Evolutionary conservation across 1,140 invertebrate genomes (phyloP).

Genomic region (Antheraea pernyi): DNA sequence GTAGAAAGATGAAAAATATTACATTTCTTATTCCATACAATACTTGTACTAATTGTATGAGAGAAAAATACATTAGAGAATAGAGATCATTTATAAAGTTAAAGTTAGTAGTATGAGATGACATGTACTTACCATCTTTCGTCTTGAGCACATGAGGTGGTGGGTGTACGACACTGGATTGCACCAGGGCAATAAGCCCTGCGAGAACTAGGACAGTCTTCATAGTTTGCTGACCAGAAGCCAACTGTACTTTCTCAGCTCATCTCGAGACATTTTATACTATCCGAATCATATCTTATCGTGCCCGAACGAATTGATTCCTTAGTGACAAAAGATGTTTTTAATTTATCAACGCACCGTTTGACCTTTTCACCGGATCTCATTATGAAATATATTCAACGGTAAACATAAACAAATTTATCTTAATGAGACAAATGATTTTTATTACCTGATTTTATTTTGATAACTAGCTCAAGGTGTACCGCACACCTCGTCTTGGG

Average conservation of each 20-base stretch:
- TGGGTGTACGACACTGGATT: conserved; percentile 32
- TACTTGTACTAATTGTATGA: too few species aligned
- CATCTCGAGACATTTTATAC: conserved; percentile 20
- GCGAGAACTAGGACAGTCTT: conserved; percentile 58
- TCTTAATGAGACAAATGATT: background rate
- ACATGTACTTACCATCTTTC: conserved; percentile 42
- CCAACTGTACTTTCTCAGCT: conserved; percentile 39
- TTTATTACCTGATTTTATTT: background rate
- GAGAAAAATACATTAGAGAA: too few species aligned
- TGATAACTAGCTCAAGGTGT: too few species aligned
- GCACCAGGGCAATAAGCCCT: conserved; percentile 46
- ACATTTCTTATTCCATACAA: too few species aligned
- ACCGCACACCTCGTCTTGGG: too few species aligned
- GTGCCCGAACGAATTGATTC: background rate
- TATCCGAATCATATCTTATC: background rate
- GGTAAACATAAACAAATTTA: background rate
- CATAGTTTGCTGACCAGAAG: conserved; percentile 41
- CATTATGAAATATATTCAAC: conserved; percentile 5
- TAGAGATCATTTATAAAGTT: too few species aligned
- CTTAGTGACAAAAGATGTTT: conserved; percentile 16
- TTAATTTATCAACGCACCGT: conserved; percentile 15
- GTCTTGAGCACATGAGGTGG: conserved; percentile 29
- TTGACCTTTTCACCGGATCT: conserved; percentile 14
- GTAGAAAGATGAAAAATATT: too few species aligned
- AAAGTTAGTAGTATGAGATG: too few species aligned